Base-by-base conservation (phyloP, 2,888 invertebrate species). In the Agriotes lineatus region DNA sequence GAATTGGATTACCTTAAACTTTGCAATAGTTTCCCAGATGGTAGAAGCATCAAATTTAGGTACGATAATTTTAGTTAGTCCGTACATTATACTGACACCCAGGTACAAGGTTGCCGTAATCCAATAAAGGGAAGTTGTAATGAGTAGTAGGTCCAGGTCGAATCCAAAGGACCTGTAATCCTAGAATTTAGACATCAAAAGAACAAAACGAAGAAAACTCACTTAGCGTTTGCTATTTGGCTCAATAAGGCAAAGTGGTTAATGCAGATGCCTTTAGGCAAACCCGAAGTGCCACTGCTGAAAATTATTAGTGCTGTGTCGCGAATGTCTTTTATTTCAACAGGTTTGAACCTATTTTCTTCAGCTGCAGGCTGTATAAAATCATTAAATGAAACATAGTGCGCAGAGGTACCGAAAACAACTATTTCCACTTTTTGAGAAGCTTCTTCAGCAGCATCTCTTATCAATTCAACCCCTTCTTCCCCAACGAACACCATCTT, bases 111-210 rank as follows among this genome's bases (percentile, higher is more conserved):
- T 71, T 5, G 77, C 70, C 7, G 82, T 80, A 39, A 82, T 78
- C 82, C 82, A 82, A 60, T 82, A 82, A 6, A 81, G 66, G 4
- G 81, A 75, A 1, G 81, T 60, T 63, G 74, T 81, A 16, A 71
- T 59, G 20, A 80, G 69, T n/a, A 33, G 20, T 1, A 75, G 71
- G 16, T 59, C 18, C 10, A 70, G 69, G 5, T 75, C 12, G 4
- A 48, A 58, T 7, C 70, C 73, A 35, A 58, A 50, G 25, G 70
- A 39, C 35, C 78, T 79, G 42, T 61, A 20, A 57, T 7, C n/a
- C n/a, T n/a, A n/a, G n/a, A n/a, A n/a, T n/a, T n/a, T n/a, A n/a
- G n/a, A n/a, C n/a, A n/a, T n/a, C n/a, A n/a, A n/a, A n/a, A n/a
- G n/a, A n/a, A n/a, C n/a, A n/a, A n/a, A n/a, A n/a, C n/a, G n/a